Evolutionary conservation across 2,797 vertebrate species (phyloP), one percentile per base, ranked within the genome.

Genomic region (Lepidocolaptes lacrymiger): DNA sequence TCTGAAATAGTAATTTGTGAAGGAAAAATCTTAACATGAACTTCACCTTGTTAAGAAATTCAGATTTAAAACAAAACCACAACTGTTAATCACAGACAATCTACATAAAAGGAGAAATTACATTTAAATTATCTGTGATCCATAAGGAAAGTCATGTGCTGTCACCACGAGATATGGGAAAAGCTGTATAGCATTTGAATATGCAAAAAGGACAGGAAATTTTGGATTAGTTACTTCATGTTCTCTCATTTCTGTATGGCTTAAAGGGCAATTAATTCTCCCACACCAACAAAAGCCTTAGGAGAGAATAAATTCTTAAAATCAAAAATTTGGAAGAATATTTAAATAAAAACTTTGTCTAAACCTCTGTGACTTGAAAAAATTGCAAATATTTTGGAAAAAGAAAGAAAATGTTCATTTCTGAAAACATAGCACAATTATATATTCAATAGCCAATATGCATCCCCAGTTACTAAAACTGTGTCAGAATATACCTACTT

Each of bases 31-130:
- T 95, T 86, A 91, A 76, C 28, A 67, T 61, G 49, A 91, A 18
- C 20, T 93, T 91, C 91, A 95, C 44, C 85, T 91, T 88, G 76
- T 95, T 96, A 96, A 93, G 18, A 75, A 88, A 92, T 92, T 72
- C 91, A 78, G 79, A 89, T 81, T 93, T 85, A 91, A 86, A 93
- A 61, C 22, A 85, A 91, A 85, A 68, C 3, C 0, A 3, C 44
- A 88, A 83, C 21, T 81, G 32, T 69, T 86, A 55, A 91, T 81
- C 59, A 79, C 41, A 88, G 55, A 62, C 59, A 59, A 87, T 26
- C 49, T 49, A 74, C 41, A 85, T 24, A 88, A 30, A 84, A 87
- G 19, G 43, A 91, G 41, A 82, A 92, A 92, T 91, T 89, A 83
- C 78, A 91, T 89, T 88, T 93, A 76, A 94, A 92, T 8, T 79